These are phyloP conservation scores for Petrocephalus microphthalmus DNA, from an alignment of 2,113 vertebrate species.

Conservation along the genomic window DNA sequence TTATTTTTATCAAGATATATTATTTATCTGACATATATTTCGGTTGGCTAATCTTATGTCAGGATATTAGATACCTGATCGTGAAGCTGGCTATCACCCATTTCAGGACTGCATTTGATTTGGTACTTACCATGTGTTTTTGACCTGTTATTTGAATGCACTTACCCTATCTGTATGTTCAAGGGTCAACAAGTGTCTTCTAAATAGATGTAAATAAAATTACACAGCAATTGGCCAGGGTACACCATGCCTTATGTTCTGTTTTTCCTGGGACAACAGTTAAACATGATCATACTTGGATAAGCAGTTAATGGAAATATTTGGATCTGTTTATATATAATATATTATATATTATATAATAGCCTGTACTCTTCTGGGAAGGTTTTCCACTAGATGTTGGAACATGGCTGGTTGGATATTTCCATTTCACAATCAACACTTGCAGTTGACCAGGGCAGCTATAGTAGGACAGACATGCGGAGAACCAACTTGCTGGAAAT, in stretches of 20 bases:
- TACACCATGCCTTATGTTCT: no score
- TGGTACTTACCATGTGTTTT: not conserved
- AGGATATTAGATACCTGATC: not conserved
- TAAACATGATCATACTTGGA: no score
- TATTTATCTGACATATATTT: not conserved
- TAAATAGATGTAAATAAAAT: not conserved
- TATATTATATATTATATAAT: no score
- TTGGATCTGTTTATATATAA: no score
- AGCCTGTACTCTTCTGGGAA: not conserved
- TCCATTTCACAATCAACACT: not conserved
- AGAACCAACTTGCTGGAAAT: not conserved
- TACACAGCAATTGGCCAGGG: not conserved
- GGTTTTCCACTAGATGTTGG: not conserved
- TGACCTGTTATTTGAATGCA: not conserved
- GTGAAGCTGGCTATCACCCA: not conserved
- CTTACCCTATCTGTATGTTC: not conserved
- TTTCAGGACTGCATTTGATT: not conserved
- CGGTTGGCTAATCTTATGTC: not conserved
- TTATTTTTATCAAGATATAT: not conserved
- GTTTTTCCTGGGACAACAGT: no score
- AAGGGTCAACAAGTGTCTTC: not conserved
- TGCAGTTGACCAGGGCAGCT: not conserved
- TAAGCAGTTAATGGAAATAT: no score
- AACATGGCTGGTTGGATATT: not conserved
- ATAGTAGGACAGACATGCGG: not conserved